Evolutionary conservation across 2,113 vertebrate species (phyloP).

Genomic region (Passerina amoena): DNA sequence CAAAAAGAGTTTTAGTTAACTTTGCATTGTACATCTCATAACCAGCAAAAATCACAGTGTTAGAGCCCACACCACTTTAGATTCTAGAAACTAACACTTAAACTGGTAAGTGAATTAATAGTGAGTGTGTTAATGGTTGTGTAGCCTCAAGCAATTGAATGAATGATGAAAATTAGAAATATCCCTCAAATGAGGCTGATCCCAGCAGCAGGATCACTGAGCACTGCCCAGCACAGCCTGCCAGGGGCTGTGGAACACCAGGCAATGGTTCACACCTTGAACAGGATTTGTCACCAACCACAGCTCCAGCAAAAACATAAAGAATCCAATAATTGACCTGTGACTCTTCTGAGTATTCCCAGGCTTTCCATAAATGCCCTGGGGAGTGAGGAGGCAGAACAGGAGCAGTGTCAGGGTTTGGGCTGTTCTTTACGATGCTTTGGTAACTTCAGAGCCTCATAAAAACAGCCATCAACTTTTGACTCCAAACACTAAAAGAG

Average conservation of each 20-base stretch:
- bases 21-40: constrained; percentile 24
- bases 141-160: neutral
- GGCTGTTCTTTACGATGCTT: neutral
- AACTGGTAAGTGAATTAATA: neutral
- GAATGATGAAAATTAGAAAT: neutral
- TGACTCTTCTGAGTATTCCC: neutral
- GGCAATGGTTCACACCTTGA: neutral
- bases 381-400: neutral
- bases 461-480: neutral
- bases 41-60: constrained; percentile 34
- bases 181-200: neutral
- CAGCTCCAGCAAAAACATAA: neutral
- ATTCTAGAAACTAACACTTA: neutral
- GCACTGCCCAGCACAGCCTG: neutral
- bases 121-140: neutral
- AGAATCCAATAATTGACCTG: neutral
- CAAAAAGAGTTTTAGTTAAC: constrained; percentile 22
- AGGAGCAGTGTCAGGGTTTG: neutral
- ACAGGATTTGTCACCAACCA: neutral
- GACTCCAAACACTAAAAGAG: neutral
- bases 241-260: neutral
- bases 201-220: neutral
- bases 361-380: neutral
- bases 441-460: neutral
- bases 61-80: neutral